Evolutionary conservation across 2,888 invertebrate species (phyloP).

Genomic region (Epirrhoe alternata): DNA sequence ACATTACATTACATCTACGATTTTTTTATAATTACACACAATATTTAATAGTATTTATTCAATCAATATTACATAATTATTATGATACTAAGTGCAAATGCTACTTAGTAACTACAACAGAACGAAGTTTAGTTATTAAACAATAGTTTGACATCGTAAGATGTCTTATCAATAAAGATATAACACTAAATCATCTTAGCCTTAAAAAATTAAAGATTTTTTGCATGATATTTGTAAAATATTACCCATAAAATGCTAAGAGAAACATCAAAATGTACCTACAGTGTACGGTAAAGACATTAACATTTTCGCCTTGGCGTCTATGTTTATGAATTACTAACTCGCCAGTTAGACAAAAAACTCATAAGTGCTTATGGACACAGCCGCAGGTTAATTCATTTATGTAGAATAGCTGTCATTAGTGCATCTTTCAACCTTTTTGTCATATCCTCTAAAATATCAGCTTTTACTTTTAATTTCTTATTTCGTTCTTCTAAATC

Average conservation of each 20-base stretch:
- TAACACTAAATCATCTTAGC: slow-evolving; percentile 1
- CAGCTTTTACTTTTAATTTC: slow-evolving; percentile 87
- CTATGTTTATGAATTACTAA: slow-evolving; percentile 53
- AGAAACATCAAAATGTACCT: slow-evolving; percentile 12
- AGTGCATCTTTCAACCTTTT: slow-evolving; percentile 87
- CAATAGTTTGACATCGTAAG: not conserved
- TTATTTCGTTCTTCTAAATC: slow-evolving; percentile 87
- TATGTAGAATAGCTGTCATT: slow-evolving; percentile 87
- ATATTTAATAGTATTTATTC: slow-evolving; percentile 1
- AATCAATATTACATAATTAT: not conserved
- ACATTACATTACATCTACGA: not conserved
- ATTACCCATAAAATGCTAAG: slow-evolving; percentile 16
- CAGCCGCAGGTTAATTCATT: slow-evolving; percentile 58
- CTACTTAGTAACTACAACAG: not conserved
- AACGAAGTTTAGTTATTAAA: not conserved
- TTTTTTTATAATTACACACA: slow-evolving; percentile 4
- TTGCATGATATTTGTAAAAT: slow-evolving; percentile 14
- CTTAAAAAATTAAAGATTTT: not conserved
- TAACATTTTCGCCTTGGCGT: slow-evolving; percentile 40
- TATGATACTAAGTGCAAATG: slow-evolving; percentile 15
- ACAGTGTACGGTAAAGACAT: slow-evolving; percentile 25
- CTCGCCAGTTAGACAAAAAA: slow-evolving; percentile 51
- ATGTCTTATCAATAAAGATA: not conserved
- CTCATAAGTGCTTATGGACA: slow-evolving; percentile 51
- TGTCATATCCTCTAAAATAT: slow-evolving; percentile 88